phyloP scores from a whole-genome alignment of 1,140 invertebrate species.

The Aphelinus certus region DNA sequence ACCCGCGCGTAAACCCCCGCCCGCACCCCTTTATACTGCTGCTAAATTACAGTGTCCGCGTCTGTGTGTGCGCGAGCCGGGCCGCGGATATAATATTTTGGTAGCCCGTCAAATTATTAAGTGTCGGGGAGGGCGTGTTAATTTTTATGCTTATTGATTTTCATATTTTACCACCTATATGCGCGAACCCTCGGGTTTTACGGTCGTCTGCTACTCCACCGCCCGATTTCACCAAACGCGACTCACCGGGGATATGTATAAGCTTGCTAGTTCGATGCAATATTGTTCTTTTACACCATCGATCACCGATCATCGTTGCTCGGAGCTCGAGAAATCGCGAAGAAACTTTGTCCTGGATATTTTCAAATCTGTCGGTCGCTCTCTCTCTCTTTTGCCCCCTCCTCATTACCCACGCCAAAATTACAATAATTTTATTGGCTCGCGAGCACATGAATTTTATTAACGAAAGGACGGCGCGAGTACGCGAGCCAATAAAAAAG shows the following conservation, averaged over 20 bases:
- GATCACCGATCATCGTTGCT: no score
- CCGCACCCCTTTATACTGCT: conserved; percentile 52
- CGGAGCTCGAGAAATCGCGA: no score
- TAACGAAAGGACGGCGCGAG: conserved; percentile 43
- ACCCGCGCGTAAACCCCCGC: conserved; percentile 10
- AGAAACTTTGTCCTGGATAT: no score
- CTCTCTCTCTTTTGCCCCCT: background rate
- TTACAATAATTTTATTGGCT: conserved; percentile 34
- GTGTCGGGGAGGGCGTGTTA: conserved; percentile 38
- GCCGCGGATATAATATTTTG: conserved; percentile 23
- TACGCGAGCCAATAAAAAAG: conserved; percentile 34
- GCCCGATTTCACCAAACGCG: no score
- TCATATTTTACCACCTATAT: conserved; percentile 61
- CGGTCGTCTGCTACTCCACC: background rate
- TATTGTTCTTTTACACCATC: no score
- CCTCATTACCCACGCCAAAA: background rate
- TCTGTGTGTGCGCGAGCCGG: conserved; percentile 25
- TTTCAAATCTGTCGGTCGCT: no score
- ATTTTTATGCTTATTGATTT: conserved; percentile 66
- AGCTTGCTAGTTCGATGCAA: no score
- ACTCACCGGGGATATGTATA: no score
- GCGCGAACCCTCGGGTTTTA: conserved; percentile 13
- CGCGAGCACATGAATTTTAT: conserved; percentile 30
- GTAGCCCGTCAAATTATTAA: no score
- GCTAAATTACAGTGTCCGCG: conserved; percentile 59